phyloP scores from a whole-genome alignment of 2,797 vertebrate species.

The Eulemur rubriventer region DNA sequence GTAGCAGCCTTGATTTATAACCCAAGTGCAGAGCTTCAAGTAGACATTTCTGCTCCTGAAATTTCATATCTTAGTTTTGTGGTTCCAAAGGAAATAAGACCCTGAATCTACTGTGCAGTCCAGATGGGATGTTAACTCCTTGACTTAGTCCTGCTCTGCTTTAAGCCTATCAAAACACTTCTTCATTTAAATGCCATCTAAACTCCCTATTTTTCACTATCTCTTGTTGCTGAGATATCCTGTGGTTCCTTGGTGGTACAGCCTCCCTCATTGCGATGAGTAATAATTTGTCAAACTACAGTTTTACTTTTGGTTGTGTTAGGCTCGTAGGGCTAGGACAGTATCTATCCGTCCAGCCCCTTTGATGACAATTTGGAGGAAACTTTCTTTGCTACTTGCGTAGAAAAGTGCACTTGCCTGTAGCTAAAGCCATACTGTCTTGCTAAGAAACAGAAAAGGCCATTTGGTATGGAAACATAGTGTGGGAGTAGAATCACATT shows the following conservation, averaged over 20 bases:
- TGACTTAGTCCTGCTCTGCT: background rate
- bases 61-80: background rate
- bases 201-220: background rate
- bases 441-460: background rate
- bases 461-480: background rate
- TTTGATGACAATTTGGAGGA: background rate
- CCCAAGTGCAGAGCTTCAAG: background rate
- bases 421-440: background rate
- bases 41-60: background rate
- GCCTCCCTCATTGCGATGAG: background rate
- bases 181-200: background rate
- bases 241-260: background rate
- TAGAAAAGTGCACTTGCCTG: background rate
- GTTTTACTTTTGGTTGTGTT: background rate
- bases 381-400: background rate
- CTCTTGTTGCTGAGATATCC: background rate
- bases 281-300: background rate
- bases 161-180: background rate
- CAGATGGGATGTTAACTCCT: background rate
- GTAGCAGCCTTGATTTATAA: background rate
- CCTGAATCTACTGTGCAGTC: accelerated
- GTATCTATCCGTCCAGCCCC: background rate
- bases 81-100: background rate
- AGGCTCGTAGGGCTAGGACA: background rate
- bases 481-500: background rate